Conservation (phyloP, 2,113 vertebrate genomes). For the Melanostigma gelatinosum region DNA sequence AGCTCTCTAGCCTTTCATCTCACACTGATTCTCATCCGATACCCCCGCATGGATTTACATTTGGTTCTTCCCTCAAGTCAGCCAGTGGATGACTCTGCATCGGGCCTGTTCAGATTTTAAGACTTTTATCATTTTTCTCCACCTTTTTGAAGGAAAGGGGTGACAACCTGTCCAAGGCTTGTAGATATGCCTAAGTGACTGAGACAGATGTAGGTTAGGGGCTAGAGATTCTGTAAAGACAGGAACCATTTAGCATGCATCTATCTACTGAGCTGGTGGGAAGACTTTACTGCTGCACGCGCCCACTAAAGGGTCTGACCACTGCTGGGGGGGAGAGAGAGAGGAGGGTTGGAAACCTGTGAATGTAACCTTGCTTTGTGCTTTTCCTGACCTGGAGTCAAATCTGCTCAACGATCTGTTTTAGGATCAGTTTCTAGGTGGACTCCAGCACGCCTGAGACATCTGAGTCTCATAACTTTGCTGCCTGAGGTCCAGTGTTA, state of each 20-base stretch:
- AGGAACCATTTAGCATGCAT: conserved; percentile 33
- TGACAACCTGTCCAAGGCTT: conserved; percentile 7
- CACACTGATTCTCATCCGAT: background rate
- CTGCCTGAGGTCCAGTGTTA: conserved; percentile 28
- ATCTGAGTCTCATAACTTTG: background rate
- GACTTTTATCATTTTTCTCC: conserved; percentile 4
- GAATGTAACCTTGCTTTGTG: conserved; percentile 83
- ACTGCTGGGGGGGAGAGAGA: conserved; percentile 56
- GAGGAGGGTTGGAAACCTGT: conserved; percentile 72
- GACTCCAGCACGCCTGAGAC: background rate
- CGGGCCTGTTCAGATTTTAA: conserved; percentile 29
- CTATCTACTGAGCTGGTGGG: conserved; percentile 60
- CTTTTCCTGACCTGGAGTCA: conserved; percentile 63
- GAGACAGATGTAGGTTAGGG: conserved; percentile 6
- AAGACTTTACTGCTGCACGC: conserved; percentile 56
- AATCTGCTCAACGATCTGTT: conserved; percentile 39
- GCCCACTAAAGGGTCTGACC: conserved; percentile 75
- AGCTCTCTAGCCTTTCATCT: conserved; percentile 47
- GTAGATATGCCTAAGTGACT: conserved; percentile 1
- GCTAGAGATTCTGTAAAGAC: conserved; percentile 33
- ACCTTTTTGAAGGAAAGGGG: background rate
- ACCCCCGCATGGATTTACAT: conserved; percentile 45
- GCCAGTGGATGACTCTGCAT: background rate
- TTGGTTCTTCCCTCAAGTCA: conserved; percentile 6
- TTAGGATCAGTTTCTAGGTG: conserved; percentile 46